These are phyloP conservation scores for Pelodytes ibericus DNA, from an alignment of 2,797 vertebrate genomes.

Conservation along the genomic window DNA sequence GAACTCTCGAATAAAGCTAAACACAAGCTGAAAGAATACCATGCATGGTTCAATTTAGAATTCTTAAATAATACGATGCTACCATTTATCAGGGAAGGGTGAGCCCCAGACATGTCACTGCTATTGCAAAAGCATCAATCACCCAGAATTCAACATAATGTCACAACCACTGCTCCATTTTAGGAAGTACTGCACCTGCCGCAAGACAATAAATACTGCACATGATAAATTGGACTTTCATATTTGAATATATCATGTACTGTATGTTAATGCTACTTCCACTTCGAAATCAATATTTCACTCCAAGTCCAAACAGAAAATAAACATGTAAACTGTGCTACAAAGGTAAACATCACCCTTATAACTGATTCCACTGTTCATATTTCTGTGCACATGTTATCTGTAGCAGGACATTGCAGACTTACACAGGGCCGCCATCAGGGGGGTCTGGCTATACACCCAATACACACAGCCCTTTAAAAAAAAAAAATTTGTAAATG, in stretches of 20 bases:
- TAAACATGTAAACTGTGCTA: not conserved
- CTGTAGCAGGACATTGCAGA: no score
- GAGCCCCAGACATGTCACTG: not conserved
- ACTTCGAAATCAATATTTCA: not conserved
- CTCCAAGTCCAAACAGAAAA: not conserved
- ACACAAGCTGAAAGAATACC: constrained; percentile 1
- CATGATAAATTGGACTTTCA: constrained; percentile 4
- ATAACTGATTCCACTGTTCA: constrained; percentile 14
- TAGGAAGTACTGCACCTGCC: constrained; percentile 9
- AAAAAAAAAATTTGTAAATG: no score
- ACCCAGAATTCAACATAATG: constrained; percentile 6
- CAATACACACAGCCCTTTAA: no score
- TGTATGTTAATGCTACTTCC: constrained; percentile 1
- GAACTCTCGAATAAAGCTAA: no score
- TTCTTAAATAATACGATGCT: constrained; percentile 12
- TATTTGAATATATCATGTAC: constrained; percentile 14
- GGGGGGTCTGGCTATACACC: no score
- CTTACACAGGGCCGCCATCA: no score
- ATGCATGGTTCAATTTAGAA: constrained; percentile 2
- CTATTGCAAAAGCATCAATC: constrained; percentile 28
- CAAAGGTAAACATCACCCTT: not conserved
- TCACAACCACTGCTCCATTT: constrained; percentile 18
- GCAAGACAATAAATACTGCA: not conserved
- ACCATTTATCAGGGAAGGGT: constrained; percentile 11
- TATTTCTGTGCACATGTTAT: no score